Conservation (phyloP, 2,797 vertebrate genomes). For the Macrochelys suwanniensis region DNA sequence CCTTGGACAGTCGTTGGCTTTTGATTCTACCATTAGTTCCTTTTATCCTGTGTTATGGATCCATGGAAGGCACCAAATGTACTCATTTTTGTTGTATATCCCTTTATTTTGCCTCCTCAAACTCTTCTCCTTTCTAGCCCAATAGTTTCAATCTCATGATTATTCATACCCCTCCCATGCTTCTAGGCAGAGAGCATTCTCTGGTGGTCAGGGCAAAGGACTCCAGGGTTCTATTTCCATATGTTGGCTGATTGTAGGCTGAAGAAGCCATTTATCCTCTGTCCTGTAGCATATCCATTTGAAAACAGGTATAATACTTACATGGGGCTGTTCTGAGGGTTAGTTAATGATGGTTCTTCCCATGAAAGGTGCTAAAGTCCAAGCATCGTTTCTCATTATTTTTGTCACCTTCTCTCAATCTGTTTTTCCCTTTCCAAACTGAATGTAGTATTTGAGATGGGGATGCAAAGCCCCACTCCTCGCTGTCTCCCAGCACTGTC, state of each 20-base stretch:
- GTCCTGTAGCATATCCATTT: neutral
- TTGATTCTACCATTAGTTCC: neutral
- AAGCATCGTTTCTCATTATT: neutral
- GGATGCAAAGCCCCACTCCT: fast-evolving
- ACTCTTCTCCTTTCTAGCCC: neutral
- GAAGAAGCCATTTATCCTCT: fast-evolving
- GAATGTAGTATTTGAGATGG: neutral
- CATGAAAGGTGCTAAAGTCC: neutral
- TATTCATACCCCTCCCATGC: neutral
- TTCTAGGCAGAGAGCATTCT: neutral
- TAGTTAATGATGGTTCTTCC: fast-evolving
- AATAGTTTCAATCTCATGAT: neutral
- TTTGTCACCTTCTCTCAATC: neutral
- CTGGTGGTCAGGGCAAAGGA: neutral
- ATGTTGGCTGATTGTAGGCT: neutral
- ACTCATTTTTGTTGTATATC: neutral
- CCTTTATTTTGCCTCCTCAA: neutral
- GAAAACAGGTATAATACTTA: neutral
- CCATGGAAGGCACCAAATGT: neutral
- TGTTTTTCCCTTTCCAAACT: neutral
- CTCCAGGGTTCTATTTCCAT: neutral
- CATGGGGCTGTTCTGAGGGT: neutral
- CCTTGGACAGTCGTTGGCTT: neutral
- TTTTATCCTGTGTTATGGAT: neutral
- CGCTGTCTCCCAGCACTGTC: neutral